Percentiles rank a stretch among this genome's conserved stretches.
These are phyloP conservation scores for Tetragnatha versicolor DNA, from an alignment of 1,140 invertebrate genomes.

Conservation along the genomic window DNA sequence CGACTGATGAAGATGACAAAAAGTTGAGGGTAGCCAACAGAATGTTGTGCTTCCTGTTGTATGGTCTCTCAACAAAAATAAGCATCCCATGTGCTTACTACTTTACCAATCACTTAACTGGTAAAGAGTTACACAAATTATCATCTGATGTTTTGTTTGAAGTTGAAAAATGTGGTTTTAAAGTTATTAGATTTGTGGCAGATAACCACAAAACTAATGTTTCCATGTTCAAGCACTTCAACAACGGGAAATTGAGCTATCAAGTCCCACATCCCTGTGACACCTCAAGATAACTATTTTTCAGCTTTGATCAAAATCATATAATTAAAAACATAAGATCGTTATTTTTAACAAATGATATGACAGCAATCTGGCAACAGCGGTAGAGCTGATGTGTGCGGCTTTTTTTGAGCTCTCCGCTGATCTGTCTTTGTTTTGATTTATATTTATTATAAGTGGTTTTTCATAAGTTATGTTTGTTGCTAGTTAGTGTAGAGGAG, in stretches of 20 bases:
- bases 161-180: constrained; percentile 28
- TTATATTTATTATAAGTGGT: too few species aligned
- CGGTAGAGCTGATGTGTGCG: too few species aligned
- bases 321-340: constrained; percentile 19
- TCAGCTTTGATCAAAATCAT: constrained; percentile 1
- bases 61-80: background rate
- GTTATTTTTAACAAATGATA: too few species aligned
- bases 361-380: too few species aligned
- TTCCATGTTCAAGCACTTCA: constrained; percentile 17
- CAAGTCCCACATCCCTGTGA: constrained; percentile 21
- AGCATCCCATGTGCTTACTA: constrained; percentile 43
- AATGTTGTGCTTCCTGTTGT: constrained; percentile 8
- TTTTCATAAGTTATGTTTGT: too few species aligned
- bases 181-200: constrained; percentile 12
- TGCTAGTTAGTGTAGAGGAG: too few species aligned
- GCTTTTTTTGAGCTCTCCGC: too few species aligned
- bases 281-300: background rate
- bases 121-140: background rate
- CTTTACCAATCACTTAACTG: constrained; percentile 27
- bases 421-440: too few species aligned
- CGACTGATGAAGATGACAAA: too few species aligned
- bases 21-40: too few species aligned
- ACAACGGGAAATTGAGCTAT: background rate
- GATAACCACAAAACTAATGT: constrained; percentile 34
- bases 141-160: background rate